Evolutionary conservation across 1,140 invertebrate species (phyloP).

Genomic region (Papilio dardanus): DNA sequence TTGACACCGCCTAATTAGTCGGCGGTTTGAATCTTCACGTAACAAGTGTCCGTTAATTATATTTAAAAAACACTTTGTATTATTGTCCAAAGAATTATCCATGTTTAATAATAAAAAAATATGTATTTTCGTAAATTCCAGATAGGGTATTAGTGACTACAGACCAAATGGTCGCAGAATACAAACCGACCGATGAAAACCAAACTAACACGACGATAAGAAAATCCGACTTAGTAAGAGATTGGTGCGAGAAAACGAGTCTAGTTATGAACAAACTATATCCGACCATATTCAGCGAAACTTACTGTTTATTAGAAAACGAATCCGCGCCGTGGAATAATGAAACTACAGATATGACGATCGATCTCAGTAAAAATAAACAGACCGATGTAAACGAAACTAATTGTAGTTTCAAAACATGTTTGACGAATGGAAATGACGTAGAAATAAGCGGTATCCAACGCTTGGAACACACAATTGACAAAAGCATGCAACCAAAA

Average conservation of each 20-base stretch:
- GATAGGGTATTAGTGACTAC: constrained; percentile 85
- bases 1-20: neutral
- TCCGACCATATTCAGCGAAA: constrained; percentile 69
- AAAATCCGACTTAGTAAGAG: constrained; percentile 73
- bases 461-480: constrained; percentile 61
- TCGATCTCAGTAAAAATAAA: constrained; percentile 50
- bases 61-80: too few relatives aligned
- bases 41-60: too few relatives aligned
- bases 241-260: constrained; percentile 75
- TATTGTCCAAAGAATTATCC: too few relatives aligned
- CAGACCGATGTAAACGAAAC: constrained; percentile 46
- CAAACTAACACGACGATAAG: constrained; percentile 46
- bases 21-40: neutral
- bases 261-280: constrained; percentile 74
- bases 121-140: constrained; percentile 65
- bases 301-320: constrained; percentile 57
- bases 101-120: too few relatives aligned
- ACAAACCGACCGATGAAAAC: constrained; percentile 67
- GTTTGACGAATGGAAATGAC: constrained; percentile 55
- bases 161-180: constrained; percentile 84
- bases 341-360: constrained; percentile 48
- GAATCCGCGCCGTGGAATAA: constrained; percentile 54
- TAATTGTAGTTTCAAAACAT: constrained; percentile 62
- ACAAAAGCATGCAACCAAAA: constrained; percentile 48
- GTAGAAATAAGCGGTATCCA: constrained; percentile 71